phyloP scores from a whole-genome alignment of 2,888 invertebrate genomes.

The Argynnis bischoffii region DNA sequence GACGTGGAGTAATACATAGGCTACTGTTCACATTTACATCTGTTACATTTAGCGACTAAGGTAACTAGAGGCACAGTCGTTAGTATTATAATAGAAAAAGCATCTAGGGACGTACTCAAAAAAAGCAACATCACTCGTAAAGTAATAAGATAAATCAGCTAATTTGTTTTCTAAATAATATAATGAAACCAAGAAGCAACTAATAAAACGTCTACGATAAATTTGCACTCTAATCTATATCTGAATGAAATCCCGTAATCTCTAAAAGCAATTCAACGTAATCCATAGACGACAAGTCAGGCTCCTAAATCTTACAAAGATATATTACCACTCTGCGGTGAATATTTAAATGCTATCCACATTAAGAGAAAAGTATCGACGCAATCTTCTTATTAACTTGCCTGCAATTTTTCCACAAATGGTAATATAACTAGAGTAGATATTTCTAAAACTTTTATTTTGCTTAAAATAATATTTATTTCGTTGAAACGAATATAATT shows the following conservation, averaged over 20 bases:
- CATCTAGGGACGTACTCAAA: too few species aligned
- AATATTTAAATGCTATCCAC: conserved; percentile 31
- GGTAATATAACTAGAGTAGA: neutral
- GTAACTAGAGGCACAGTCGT: too few species aligned
- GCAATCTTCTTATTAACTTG: conserved; percentile 22
- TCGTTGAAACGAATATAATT: too few species aligned
- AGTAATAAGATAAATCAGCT: neutral
- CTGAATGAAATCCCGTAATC: conserved; percentile 47
- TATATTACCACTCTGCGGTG: conserved; percentile 44
- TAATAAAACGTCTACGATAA: conserved; percentile 10
- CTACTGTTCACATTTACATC: too few species aligned
- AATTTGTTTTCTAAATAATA: neutral
- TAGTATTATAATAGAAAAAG: too few species aligned
- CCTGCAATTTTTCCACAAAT: conserved; percentile 10
- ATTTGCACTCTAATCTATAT: conserved; percentile 26
- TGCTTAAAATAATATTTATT: too few species aligned
- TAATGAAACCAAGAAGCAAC: neutral
- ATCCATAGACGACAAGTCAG: conserved; percentile 55
- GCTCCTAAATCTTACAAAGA: conserved; percentile 60
- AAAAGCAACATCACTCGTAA: too few species aligned
- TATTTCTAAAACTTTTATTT: neutral
- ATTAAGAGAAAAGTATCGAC: conserved; percentile 19
- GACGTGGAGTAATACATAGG: too few species aligned
- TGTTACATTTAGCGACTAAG: too few species aligned
- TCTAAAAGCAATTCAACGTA: conserved; percentile 58